A percentile compares a stretch with the other conserved stretches of the same genome.
phyloP scores from a whole-genome alignment of 2,113 vertebrate species.

The Platanista minor region DNA sequence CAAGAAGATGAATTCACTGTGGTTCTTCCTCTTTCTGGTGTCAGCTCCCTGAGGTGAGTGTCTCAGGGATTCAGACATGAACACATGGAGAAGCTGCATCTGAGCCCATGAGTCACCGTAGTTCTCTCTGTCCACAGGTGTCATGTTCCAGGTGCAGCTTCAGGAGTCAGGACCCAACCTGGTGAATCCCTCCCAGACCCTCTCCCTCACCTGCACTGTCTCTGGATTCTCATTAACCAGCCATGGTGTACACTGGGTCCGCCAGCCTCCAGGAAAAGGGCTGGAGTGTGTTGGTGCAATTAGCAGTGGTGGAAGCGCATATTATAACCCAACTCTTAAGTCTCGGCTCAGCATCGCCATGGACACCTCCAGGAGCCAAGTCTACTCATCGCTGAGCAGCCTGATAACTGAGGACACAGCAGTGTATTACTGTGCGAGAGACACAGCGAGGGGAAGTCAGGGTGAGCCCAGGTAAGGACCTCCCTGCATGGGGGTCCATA shows the following conservation, averaged over 20 bases:
- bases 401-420: not conserved
- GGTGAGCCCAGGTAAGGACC: too few relatives aligned
- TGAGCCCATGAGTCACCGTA: not conserved
- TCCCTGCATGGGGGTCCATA: too few relatives aligned
- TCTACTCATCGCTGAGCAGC: too few relatives aligned
- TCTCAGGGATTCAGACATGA: not conserved
- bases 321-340: too few relatives aligned
- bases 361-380: not conserved
- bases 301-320: rapidly evolving
- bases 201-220: not conserved
- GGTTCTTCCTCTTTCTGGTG: not conserved
- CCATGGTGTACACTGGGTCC: too few relatives aligned
- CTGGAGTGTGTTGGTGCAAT: not conserved
- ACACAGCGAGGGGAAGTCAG: not conserved
- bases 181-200: not conserved
- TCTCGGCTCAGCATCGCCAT: not conserved
- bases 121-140: not conserved
- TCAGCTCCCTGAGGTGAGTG: not conserved
- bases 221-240: not conserved
- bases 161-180: too few relatives aligned
- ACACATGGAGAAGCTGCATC: too few relatives aligned
- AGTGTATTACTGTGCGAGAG: not conserved
- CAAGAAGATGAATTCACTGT: not conserved
- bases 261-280: not conserved
- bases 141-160: too few relatives aligned